phyloP scores from a whole-genome alignment of 2,113 vertebrate species.

The Dromiciops gliroides region DNA sequence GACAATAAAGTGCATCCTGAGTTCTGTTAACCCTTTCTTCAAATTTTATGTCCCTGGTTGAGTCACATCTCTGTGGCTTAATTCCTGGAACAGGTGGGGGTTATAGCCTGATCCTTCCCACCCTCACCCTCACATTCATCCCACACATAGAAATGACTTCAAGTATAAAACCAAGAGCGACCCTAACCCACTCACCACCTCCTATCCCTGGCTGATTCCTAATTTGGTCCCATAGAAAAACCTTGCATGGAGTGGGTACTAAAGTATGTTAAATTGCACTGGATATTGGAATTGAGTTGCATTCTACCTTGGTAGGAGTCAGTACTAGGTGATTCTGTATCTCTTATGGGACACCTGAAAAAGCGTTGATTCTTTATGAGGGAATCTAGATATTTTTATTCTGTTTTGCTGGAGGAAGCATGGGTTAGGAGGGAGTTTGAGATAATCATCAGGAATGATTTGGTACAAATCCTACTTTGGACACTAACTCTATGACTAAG shows the following conservation, averaged over 20 bases:
- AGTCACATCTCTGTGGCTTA: slow-evolving; percentile 41
- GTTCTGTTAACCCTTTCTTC: not conserved
- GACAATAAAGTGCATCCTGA: not conserved
- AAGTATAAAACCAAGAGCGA: not conserved
- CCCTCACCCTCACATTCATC: not conserved
- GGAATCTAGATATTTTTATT: not conserved
- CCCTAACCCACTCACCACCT: not conserved
- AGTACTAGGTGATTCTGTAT: not conserved
- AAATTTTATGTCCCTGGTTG: not conserved
- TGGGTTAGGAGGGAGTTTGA: not conserved
- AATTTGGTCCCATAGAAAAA: not conserved
- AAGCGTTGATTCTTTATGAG: not conserved
- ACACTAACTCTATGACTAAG: not conserved
- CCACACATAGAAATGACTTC: not conserved
- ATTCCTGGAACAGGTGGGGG: slow-evolving; percentile 35
- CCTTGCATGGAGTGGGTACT: not conserved
- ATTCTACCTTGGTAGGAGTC: not conserved
- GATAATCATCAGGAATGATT: not conserved
- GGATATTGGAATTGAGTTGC: not conserved
- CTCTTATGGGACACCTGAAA: not conserved
- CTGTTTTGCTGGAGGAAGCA: not conserved
- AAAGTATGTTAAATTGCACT: not conserved
- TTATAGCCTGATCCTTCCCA: slow-evolving; percentile 43
- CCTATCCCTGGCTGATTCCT: not conserved
- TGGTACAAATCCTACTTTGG: not conserved